These are phyloP conservation scores for Carterocephalus palaemon DNA, from an alignment of 2,888 invertebrate species.

Conservation along the genomic window DNA sequence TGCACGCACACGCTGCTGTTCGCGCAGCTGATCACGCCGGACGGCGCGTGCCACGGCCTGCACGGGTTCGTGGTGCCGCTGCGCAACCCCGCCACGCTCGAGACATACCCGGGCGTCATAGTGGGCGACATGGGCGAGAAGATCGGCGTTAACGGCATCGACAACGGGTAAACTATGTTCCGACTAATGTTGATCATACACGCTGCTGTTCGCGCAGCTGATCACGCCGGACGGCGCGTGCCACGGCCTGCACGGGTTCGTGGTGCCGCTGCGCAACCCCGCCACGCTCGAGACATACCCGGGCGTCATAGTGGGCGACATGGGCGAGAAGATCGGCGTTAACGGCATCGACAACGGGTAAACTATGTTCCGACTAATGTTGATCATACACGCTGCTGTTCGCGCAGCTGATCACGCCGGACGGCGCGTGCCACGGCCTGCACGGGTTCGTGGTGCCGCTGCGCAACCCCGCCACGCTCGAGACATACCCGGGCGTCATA, in stretches of 20 bases:
- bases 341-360: slow-evolving; percentile 96
- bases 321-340: slow-evolving; percentile 94
- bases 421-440: slow-evolving; percentile 88
- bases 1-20: slow-evolving; percentile 93
- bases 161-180: slow-evolving; percentile 95
- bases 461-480: slow-evolving; percentile 85
- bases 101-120: slow-evolving; percentile 89
- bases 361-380: too few species aligned
- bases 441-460: slow-evolving; percentile 94
- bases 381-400: slow-evolving; percentile 92
- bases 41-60: slow-evolving; percentile 88
- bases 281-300: slow-evolving; percentile 87
- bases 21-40: slow-evolving; percentile 91
- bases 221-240: slow-evolving; percentile 86
- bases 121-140: slow-evolving; percentile 97
- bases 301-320: slow-evolving; percentile 92
- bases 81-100: slow-evolving; percentile 85
- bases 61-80: slow-evolving; percentile 94
- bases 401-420: slow-evolving; percentile 91
- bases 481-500: slow-evolving; percentile 89
- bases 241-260: slow-evolving; percentile 93
- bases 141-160: slow-evolving; percentile 93
- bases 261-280: slow-evolving; percentile 90
- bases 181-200: too few species aligned
- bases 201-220: slow-evolving; percentile 93